Evolutionary conservation across 2,797 vertebrate genomes (phyloP).

Genomic region (Squalus acanthias): DNA sequence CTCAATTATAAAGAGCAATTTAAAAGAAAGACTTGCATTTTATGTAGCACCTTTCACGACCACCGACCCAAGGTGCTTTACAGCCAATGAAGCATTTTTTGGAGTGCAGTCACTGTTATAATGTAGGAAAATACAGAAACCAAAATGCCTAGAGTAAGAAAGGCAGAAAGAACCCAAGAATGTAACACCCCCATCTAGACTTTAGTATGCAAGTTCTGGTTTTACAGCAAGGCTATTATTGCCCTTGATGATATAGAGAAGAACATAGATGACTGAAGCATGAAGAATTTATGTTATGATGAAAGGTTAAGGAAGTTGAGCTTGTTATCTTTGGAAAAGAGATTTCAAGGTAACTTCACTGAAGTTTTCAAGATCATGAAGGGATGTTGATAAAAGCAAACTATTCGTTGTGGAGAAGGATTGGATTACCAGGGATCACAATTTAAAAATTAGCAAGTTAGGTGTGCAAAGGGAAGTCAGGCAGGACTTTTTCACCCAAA

Average conservation of each 20-base stretch:
- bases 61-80: no score
- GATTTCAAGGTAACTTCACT: background rate
- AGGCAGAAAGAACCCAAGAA: background rate
- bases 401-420: background rate
- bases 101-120: no score
- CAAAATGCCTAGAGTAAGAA: background rate
- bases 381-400: background rate
- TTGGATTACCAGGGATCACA: background rate
- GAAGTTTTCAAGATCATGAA: background rate
- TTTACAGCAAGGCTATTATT: background rate
- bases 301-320: background rate
- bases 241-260: background rate
- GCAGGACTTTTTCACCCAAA: background rate
- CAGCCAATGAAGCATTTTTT: no score
- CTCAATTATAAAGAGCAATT: background rate
- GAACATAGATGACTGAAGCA: background rate
- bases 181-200: background rate
- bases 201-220: background rate
- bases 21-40: background rate
- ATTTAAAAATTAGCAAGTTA: background rate
- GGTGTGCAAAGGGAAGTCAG: background rate
- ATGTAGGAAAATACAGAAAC: background rate
- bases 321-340: background rate
- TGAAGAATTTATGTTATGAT: background rate
- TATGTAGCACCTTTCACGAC: no score